These are phyloP conservation scores for Girardia tigrina DNA, from an alignment of 2,888 invertebrate species.

Conservation along the genomic window DNA sequence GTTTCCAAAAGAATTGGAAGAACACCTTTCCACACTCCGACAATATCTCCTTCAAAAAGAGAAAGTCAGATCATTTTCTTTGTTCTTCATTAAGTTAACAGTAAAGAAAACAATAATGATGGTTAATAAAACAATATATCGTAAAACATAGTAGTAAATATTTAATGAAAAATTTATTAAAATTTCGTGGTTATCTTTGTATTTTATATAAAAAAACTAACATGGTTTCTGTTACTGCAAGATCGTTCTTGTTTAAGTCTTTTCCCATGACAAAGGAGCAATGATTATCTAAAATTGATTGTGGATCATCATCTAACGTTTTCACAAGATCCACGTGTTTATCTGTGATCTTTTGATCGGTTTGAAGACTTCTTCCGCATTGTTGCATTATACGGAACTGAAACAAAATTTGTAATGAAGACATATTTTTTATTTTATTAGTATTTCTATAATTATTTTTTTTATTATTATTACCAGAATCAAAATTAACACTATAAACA, in stretches of 20 bases:
- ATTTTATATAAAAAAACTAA: not conserved
- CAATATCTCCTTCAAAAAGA: no score
- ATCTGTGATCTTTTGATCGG: not conserved
- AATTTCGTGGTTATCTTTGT: no score
- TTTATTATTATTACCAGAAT: not conserved
- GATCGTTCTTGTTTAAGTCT: not conserved
- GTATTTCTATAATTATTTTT: not conserved
- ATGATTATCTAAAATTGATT: constrained; percentile 14
- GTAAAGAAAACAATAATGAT: no score
- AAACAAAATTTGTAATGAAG: no score
- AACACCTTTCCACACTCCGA: no score
- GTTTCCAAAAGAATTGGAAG: no score
- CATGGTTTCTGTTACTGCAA: not conserved
- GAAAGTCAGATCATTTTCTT: no score
- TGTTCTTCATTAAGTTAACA: no score
- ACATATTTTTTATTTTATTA: not conserved
- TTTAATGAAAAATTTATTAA: no score
- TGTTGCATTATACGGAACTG: constrained; percentile 6
- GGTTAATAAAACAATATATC: no score
- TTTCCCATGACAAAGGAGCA: not conserved
- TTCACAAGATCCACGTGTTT: not conserved
- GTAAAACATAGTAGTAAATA: no score
- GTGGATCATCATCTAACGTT: not conserved
- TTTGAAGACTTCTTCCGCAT: not conserved
- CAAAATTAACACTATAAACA: not conserved